Conservation (phyloP, 2,797 vertebrate genomes). For the Nannoperca australis region DNA sequence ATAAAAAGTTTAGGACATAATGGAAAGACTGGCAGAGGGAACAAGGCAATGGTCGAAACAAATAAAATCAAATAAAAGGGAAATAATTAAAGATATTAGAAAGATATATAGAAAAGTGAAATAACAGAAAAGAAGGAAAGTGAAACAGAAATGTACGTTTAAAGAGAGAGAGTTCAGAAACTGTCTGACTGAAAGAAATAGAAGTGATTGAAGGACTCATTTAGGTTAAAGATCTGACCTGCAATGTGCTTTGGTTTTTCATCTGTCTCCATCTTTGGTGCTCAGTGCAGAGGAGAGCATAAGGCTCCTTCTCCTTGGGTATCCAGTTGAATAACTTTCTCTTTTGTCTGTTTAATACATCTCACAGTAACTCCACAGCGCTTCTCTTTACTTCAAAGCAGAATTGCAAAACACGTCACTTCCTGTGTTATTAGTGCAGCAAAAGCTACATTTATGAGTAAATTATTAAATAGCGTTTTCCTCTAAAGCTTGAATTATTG, state of each 20-base stretch:
- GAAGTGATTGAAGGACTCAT: background rate
- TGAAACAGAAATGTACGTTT: background rate
- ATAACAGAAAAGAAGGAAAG: background rate
- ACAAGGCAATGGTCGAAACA: no score
- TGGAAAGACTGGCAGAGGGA: background rate
- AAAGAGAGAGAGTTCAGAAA: background rate
- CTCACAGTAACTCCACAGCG: background rate
- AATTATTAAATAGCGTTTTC: no score
- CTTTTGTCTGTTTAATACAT: background rate
- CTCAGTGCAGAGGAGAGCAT: background rate
- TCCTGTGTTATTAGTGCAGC: conserved; percentile 1
- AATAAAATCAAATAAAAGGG: no score
- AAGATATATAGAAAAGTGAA: no score
- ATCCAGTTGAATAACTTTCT: no score
- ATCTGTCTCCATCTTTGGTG: background rate
- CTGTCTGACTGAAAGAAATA: background rate
- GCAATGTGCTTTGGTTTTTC: background rate
- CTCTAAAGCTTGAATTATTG: background rate
- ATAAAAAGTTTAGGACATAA: background rate
- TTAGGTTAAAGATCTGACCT: background rate
- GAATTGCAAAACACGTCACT: background rate
- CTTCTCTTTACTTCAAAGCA: background rate
- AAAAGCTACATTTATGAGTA: background rate
- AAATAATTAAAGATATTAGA: no score
- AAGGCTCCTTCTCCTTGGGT: background rate